Evolutionary conservation across 2,797 vertebrate species (phyloP), one percentile per base, ranked within the genome.

Genomic region (Lithobates pipiens): DNA sequence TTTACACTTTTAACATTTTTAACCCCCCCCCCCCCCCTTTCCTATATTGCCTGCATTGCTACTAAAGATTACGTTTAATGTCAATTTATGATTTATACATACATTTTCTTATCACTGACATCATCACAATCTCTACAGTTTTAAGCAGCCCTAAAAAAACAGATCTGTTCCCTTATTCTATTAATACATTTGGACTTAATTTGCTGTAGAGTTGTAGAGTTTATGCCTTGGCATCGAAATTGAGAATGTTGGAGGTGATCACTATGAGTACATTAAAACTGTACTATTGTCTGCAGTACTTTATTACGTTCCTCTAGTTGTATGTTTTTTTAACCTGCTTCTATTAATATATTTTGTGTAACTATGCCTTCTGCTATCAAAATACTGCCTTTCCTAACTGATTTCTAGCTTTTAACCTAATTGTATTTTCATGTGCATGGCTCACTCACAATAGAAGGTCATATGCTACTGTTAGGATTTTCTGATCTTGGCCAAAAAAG

Each of bases 361-460:
- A 65, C 57, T n/a, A 10, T 76, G 74, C 39, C 36, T 75, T 76
- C 44, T 76, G 36, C 39, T 34, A 42, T 46, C n/a, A 21, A 61
- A 82, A 82, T 65, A 50, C 23, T 42, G 72, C 44, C 57, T 25
- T 76, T 70, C 34, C 36, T 61, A 81, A 77, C 54, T 71, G 76
- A 72, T 63, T 82, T 76, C 39, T 63, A 77, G 73, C 79, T 80
- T 76, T 82, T 86, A 81, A 76, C 32, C 23, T 82, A 81, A 82
- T 86, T 76, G 68, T 77, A 34, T 86, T 63, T 70, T 36, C 50
- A 63, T 81, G 73, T 79, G 44, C 50, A 32, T 71, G 78, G 50
- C 18, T 72, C 67, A 70, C 16, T 71, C 39, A 82, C 36, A 86
- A 82, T 82, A 71, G 18, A 86, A 82, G 85, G 85, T 83, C 80